Conservation (phyloP, 2,113 vertebrate species). For the Chaetodon auriga region DNA sequence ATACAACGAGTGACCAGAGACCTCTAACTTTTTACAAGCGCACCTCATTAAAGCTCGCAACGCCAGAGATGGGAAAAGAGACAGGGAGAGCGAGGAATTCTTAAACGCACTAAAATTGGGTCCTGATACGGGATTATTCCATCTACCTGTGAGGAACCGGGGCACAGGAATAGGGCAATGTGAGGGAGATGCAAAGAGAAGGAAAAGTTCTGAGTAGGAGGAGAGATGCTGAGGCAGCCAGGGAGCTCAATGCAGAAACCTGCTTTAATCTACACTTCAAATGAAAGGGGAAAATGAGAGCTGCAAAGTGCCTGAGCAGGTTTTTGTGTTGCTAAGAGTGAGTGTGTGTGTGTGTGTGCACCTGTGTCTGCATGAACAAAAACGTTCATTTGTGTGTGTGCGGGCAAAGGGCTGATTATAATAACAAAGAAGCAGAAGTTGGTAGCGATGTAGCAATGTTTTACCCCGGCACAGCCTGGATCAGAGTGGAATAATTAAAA, state of each 20-base stretch:
- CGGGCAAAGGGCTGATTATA: constrained; percentile 65
- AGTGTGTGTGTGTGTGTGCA: constrained; percentile 29
- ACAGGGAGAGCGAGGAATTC: background rate
- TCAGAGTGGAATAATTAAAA: constrained; percentile 65
- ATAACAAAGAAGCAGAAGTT: constrained; percentile 68
- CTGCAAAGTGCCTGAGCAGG: constrained; percentile 55
- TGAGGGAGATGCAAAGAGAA: constrained; percentile 16
- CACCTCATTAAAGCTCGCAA: constrained; percentile 55
- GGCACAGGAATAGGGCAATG: constrained; percentile 24
- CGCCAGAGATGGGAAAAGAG: constrained; percentile 4
- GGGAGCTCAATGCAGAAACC: constrained; percentile 52
- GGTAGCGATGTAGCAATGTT: constrained; percentile 55
- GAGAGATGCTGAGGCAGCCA: constrained; percentile 61
- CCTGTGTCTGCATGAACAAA: constrained; percentile 48
- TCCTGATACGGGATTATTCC: constrained; percentile 30
- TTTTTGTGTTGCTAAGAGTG: constrained; percentile 26
- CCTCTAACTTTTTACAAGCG: constrained; percentile 67
- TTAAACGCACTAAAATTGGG: constrained; percentile 36
- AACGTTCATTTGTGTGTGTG: background rate
- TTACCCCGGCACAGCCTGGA: constrained; percentile 38
- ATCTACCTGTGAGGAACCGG: constrained; percentile 34
- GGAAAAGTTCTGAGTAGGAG: constrained; percentile 55
- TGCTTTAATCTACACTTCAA: constrained; percentile 81
- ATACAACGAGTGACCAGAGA: constrained; percentile 66
- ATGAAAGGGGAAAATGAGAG: constrained; percentile 71